Evolutionary conservation across 2,797 vertebrate genomes (phyloP), one percentile per base, ranked within the genome.

Genomic region (Amblyraja radiata): DNA sequence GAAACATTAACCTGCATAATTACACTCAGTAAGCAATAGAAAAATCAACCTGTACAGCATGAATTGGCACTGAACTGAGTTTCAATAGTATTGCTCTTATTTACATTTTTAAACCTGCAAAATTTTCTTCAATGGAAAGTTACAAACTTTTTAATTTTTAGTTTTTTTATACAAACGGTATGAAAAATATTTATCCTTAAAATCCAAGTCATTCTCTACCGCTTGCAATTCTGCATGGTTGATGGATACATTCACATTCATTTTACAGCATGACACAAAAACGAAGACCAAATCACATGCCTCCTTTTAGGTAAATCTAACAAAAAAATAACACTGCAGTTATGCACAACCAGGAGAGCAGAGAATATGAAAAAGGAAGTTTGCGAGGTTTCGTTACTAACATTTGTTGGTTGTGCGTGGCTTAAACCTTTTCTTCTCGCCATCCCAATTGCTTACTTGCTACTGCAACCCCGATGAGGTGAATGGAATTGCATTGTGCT

Each of bases 211-310:
- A 93, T 95, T 95, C 95, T 96, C 94, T 94, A 94, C 93, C 95
- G 96, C 93, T 7, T 94, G 94, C 94, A 95, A 93, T 93, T 95
- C 93, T 94, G 95, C 95, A 94, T 94, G 94, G 94, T 93, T 94
- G 96, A 93, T 84, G 77, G 90, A 95, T 96, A 97, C 96, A 97
- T 97, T 97, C 96, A 96, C 94, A 94, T 96, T 96, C 90, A 92
- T 95, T 95, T 94, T 96, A 97, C 95, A 97, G 96, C 96, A 96
- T 95, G 95, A 97, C 96, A 92, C 39, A 54, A 76, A 39, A 92
- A 73, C 73, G 28, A 14, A 71, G 39, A 92, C 39, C 71, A 92
- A 76, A 74, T 92, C 90, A 92, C 71, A 58, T 92, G 90, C 90
- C 90, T 92, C 90, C 90, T 92, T 92, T 71, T 23, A 74, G 71